Conservation (phyloP, 1,140 invertebrate genomes). For the Zaprionus lachaisei region DNA sequence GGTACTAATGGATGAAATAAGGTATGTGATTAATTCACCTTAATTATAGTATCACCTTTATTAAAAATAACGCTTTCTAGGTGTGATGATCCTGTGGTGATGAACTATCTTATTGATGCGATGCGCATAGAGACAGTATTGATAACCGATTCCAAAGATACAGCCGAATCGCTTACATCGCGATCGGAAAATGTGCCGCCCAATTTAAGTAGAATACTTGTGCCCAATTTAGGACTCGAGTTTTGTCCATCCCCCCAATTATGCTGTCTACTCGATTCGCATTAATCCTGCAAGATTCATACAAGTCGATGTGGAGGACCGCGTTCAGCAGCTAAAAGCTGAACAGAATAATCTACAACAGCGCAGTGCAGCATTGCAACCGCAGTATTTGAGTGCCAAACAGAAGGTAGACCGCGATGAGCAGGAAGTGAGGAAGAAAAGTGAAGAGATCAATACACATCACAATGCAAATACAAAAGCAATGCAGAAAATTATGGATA, state of each 20-base stretch:
- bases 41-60: neutral
- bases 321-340: slow-evolving; percentile 81
- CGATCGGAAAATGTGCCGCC: slow-evolving; percentile 87
- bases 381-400: slow-evolving; percentile 11
- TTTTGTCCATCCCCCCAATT: slow-evolving; percentile 86
- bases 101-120: slow-evolving; percentile 94
- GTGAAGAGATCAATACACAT: slow-evolving; percentile 35
- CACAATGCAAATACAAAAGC: slow-evolving; percentile 45
- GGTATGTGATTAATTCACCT: slow-evolving; percentile 52
- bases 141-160: slow-evolving; percentile 86
- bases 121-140: slow-evolving; percentile 89
- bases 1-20: slow-evolving; percentile 86
- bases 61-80: slow-evolving; percentile 10
- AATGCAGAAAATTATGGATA: slow-evolving; percentile 63
- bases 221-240: slow-evolving; percentile 85
- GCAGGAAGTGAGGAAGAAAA: slow-evolving; percentile 42
- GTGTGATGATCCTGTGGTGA: slow-evolving; percentile 90
- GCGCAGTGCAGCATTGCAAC: slow-evolving; percentile 24
- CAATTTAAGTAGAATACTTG: slow-evolving; percentile 88
- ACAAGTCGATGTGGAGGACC: slow-evolving; percentile 88
- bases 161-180: slow-evolving; percentile 88
- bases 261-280: slow-evolving; percentile 87
- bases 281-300: slow-evolving; percentile 85
- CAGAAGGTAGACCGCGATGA: slow-evolving; percentile 16
- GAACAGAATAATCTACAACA: slow-evolving; percentile 49